Conservation (phyloP, 2,797 vertebrate genomes). For the Gambelia wislizenii region DNA sequence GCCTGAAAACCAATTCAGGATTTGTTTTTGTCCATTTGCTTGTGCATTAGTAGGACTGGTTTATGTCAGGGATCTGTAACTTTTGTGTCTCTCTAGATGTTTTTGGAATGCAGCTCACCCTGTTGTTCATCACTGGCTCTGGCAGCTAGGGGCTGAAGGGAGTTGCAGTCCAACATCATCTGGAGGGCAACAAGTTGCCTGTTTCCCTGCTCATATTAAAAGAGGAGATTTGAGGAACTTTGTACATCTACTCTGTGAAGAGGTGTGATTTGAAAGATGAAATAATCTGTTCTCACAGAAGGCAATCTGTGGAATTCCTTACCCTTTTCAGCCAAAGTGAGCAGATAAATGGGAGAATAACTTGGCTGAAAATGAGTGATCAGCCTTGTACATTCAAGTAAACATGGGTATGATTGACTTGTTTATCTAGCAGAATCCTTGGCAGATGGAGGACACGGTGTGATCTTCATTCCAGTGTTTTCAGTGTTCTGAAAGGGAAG, state of each 20-base stretch:
- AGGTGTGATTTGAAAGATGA: not conserved
- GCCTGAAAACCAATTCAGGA: not conserved
- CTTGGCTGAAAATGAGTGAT: not conserved
- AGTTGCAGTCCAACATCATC: not conserved
- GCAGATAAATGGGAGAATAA: not conserved
- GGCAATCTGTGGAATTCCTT: not conserved
- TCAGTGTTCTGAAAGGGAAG: not conserved
- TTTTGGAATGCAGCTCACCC: not conserved
- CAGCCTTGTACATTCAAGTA: not conserved
- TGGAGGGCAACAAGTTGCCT: not conserved
- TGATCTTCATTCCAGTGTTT: not conserved
- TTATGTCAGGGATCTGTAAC: not conserved
- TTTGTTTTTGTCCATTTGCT: not conserved
- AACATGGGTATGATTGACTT: not conserved
- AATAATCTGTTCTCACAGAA: not conserved
- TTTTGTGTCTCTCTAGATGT: not conserved
- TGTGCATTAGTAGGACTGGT: not conserved
- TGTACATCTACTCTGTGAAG: not conserved
- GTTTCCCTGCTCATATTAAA: not conserved
- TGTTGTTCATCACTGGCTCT: not conserved
- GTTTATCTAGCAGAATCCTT: not conserved
- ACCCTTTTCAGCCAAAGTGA: not conserved
- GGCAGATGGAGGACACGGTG: not conserved
- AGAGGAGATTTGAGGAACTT: not conserved
- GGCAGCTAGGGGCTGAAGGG: not conserved